phyloP scores from a whole-genome alignment of 2,888 invertebrate species.

The Heliconius charithonia region DNA sequence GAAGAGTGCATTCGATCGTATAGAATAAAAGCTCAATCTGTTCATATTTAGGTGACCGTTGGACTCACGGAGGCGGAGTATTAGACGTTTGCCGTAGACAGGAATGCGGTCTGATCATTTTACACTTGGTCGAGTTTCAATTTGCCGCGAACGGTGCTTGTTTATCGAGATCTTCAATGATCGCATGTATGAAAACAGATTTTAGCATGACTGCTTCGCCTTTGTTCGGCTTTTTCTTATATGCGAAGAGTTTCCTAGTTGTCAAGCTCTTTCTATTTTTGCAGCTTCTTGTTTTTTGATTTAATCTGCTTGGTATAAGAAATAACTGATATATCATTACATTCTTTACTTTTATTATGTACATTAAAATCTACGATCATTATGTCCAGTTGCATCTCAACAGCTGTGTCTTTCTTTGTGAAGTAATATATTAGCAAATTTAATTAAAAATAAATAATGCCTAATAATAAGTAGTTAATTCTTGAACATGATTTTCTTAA shows the following conservation, averaged over 20 bases:
- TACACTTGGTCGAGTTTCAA: slow-evolving; percentile 80
- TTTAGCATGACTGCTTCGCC: slow-evolving; percentile 26
- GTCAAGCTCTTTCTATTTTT: background rate
- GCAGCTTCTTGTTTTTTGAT: background rate
- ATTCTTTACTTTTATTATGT: background rate
- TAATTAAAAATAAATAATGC: background rate
- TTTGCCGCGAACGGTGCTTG: slow-evolving; percentile 72
- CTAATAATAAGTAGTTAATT: background rate
- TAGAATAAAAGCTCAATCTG: slow-evolving; percentile 53
- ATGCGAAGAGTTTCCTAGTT: background rate
- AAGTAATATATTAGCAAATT: background rate
- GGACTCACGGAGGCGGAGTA: slow-evolving; percentile 60
- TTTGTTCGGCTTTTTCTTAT: slow-evolving; percentile 10
- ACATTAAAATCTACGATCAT: background rate
- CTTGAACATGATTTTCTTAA: background rate
- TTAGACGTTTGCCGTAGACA: slow-evolving; percentile 63
- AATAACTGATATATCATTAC: background rate
- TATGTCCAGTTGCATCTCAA: background rate
- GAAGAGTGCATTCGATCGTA: slow-evolving; percentile 47
- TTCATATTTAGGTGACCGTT: slow-evolving; percentile 58
- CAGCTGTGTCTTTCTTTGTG: background rate
- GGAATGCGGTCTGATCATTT: slow-evolving; percentile 77
- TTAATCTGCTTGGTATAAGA: background rate
- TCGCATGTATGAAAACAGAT: slow-evolving; percentile 30
- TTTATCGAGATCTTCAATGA: slow-evolving; percentile 52